Base-by-base conservation (phyloP, 2,113 vertebrate species). In the Fulmarus glacialis region DNA sequence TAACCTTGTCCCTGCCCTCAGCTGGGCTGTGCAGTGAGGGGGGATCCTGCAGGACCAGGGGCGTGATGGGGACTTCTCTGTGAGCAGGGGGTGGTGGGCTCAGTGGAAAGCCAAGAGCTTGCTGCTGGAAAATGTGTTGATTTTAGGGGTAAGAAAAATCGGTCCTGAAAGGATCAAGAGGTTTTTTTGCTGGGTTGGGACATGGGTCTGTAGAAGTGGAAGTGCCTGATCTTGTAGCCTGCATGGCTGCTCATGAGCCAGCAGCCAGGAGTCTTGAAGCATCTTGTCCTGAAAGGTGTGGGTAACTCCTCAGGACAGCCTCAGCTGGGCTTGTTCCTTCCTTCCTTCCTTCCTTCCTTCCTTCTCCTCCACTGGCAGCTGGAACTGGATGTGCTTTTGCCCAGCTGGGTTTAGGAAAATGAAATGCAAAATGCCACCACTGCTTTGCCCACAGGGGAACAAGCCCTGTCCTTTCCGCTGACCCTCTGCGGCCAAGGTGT, bases 381-480 rank as follows among this genome's bases (percentile, higher is more conserved):
- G 59, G 55, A 67, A 29, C 23, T 82, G 79, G n/a, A 20, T 23
- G 59, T 87, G 72, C 22, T 82, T 83, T 79, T 72, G 15, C 24
- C 56, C 17, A 43, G 8, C 22, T 63, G 66, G 4, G 38, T 40
- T 92, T 22, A 59, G 38, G 47, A 67, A 29, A 21, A 29, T 12
- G 15, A 63, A 78, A 42, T 50, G 6, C 55, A 58, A 17, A 53
- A 27, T 42, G 34, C 22, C 52, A 4, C 11, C 0, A 6, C 13
- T 2, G 2, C 53, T 56, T 20, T 48, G 7, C 10, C 18, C 0
- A 0, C 16, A 20, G 38, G 4, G 6, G 12, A 58, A 2, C 45
- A 29, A 68, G 40, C 1, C 0, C 18, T 8, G 8, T 40, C 24
- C 45, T 56, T 53, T 12, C 27, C 0, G 1, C 6, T n/a, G 60